Base-by-base conservation (phyloP, 2,797 vertebrate genomes). In the Percopsis omiscomaycus region DNA sequence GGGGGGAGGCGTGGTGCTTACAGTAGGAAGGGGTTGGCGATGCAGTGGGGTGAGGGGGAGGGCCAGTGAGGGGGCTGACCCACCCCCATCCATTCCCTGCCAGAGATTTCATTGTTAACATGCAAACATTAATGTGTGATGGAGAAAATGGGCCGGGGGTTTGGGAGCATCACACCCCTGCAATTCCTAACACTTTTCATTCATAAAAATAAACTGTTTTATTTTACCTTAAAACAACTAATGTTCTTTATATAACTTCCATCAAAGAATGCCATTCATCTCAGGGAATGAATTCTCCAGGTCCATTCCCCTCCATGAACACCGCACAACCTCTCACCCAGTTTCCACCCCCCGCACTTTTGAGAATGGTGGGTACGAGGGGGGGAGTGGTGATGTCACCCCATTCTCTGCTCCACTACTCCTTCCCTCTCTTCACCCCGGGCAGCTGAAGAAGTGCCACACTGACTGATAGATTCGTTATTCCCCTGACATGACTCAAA, bases 251-350 rank as follows among this genome's bases (percentile, higher is more conserved):
- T 10, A 42, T 8, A 42, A 10, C 37, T 42, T 42, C 8, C 1
- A 42, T 22, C 22, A 42, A 42, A 9, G 9, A 42, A 42, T 42
- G 37, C 8, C 8, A 42, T 42, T 42, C 6, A 42, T 42, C 37
- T 42, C 37, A 2, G 37, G 9, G 6, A 42, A 42, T 42, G 6
- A 42, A 42, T 71, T 72, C 74, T 71, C 65, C 80, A 76, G 77
- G 67, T 64, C n/a, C 29, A 30, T 61, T 29, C 66, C 79, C 73
- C 59, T 66, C 55, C 71, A 30, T 4, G 5, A 64, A 76, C 52
- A 64, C 62, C 78, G 78, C 77, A 73, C 80, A 85, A 93, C 89
- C 92, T 92, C 85, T 92, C 88, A 91, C 92, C 91, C 86, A 92
- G 81, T 92, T 92, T 88, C 83, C 81, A 79, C 81, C 80, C 73